phyloP scores from a whole-genome alignment of 2,797 vertebrate species.

The Buphagus erythrorhynchus region DNA sequence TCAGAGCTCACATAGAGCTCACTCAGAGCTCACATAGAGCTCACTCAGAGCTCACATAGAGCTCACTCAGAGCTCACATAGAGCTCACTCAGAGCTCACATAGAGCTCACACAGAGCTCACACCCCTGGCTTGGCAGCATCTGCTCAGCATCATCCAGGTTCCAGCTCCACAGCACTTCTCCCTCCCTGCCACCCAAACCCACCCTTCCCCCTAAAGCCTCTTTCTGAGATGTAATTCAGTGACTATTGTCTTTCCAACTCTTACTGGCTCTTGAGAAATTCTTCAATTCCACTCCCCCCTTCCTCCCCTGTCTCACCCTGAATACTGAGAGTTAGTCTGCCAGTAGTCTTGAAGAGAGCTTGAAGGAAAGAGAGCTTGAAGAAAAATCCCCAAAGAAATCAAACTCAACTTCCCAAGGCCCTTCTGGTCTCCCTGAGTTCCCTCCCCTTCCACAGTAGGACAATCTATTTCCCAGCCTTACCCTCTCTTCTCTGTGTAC shows the following conservation, averaged over 20 bases:
- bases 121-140: neutral
- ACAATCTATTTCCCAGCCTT: neutral
- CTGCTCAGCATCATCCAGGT: neutral
- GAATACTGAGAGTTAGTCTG: neutral
- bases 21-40: no score
- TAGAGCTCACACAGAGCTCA: no score
- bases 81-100: no score
- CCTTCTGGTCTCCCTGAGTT: neutral
- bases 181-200: neutral
- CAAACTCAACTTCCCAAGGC: neutral
- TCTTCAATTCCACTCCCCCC: neutral
- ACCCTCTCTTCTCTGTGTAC: neutral
- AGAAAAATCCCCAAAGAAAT: neutral
- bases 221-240: neutral
- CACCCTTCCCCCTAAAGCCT: neutral
- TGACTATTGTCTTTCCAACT: neutral
- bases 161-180: neutral
- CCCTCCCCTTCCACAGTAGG: neutral
- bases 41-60: neutral
- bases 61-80: no score
- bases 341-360: neutral
- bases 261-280: neutral
- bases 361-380: no score
- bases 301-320: no score
- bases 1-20: no score